Base-by-base conservation (phyloP, 1,140 invertebrate genomes). In the Rhagoletis pomonella region DNA sequence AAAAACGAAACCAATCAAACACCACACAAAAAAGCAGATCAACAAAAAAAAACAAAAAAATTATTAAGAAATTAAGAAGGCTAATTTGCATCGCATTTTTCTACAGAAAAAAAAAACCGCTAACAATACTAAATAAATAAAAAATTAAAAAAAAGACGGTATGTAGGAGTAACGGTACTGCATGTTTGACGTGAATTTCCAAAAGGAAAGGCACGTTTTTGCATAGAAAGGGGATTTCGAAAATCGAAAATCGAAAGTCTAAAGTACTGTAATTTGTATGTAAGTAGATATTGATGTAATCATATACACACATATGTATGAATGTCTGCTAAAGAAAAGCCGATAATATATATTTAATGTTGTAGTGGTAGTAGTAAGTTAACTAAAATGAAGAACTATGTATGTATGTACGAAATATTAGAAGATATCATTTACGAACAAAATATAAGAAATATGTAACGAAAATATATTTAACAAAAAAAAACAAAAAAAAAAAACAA, bases 331-430 rank as follows among this genome's bases (percentile, higher is more conserved):
- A 47, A 47, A 81, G 73, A 81, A 81, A 12, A 55, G 55, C 47
- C 47, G 73, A 55, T 19, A 55, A 81, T 55, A 85, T 55, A 85
- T 73, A 87, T 77, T 87, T 84, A 62, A 85, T 87, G 87, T 87
- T 85, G 87, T 87, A 87, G 87, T 85, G 87, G 64, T 86, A 87
- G 81, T 85, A 85, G 81, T 81, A 81, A 81, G 73, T 55, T 81
- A 81, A 55, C 5, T 81, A 60, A 69, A 86, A 69, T 19, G 39
- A 44, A 73, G 19, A 64, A 87, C 87, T 85, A 85, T 85, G 81
- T 87, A 85, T 85, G 81, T 87, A 87, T 55, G 62, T 47, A 85
- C 67, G 19, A 14, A 55, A 39, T 42, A 65, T 39, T 55, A n/a
- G n/a, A 55, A 64, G 62, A 65, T 65, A 50, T 87, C 73, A 87